Evolutionary conservation across 2,888 invertebrate species (phyloP), one percentile per base, ranked within the genome.

Genomic region (Cephus rjabovi): DNA sequence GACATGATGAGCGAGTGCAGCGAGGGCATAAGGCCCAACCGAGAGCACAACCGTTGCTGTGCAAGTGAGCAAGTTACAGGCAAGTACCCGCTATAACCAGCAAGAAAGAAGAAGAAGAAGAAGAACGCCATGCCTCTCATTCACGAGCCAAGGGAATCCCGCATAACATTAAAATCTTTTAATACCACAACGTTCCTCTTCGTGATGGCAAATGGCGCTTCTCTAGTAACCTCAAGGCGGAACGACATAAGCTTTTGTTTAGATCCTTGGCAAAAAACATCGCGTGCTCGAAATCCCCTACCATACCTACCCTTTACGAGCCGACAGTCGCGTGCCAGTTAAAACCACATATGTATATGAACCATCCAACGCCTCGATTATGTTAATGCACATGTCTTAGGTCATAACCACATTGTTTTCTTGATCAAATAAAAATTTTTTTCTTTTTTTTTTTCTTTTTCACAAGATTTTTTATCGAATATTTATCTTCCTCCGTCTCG

Each of bases 161-260:
- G 90, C 90, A 90, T 90, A 89, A 87, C 84, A 90, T 89, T 90
- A 90, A 87, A 86, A 83, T 83, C 83, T 84, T 83, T 76, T 83
- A 81, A 82, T 81, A 80, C 82, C 71, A 74, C 73, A 75, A 68
- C 76, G 73, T 76, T 56, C 23, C 56, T 56, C 56, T 56, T 56
- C 56, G 56, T 56, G 56, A 56, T 56, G 56, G 23, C 56, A 56
- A 56, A 56, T 56, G 56, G 56, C 56, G 56, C 56, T 56, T 56
- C 56, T 56, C 56, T 56, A 37, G 79, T 40, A 74, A 77, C 76
- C 79, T 56, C 56, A 30, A 31, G 71, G 71, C 71, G 56, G 56
- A 71, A 71, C 34, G 71, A 34, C 69, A 69, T 1, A 31, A 12
- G 11, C 80, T 81, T 84, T 86, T 86, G 83, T 86, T 82, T 81